Conservation (phyloP, 1,140 invertebrate species). For the Zaprionus camerounensis region DNA sequence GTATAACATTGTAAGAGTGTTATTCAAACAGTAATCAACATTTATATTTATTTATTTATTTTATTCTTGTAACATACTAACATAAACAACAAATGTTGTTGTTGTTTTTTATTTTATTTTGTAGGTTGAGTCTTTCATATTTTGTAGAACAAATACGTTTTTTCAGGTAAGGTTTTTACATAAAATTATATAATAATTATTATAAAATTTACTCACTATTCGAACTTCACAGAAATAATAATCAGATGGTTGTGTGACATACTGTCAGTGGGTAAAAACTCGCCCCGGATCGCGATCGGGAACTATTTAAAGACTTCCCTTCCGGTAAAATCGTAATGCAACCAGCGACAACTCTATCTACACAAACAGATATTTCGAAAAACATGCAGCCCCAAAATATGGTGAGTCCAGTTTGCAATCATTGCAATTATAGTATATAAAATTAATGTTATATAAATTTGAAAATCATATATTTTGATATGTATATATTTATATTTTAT, state of each 20-base stretch:
- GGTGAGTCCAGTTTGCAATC: slow-evolving; percentile 46
- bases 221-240: slow-evolving; percentile 18
- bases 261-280: slow-evolving; percentile 42
- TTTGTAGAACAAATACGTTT: slow-evolving; percentile 3
- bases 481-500: not conserved
- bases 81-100: not conserved
- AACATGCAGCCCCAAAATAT: slow-evolving; percentile 81
- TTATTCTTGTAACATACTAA: not conserved
- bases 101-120: not conserved
- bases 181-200: not conserved
- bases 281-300: slow-evolving; percentile 29
- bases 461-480: too few species aligned
- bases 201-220: not conserved
- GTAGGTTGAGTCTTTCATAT: slow-evolving; percentile 9
- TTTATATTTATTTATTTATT: not conserved
- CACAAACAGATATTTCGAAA: slow-evolving; percentile 66
- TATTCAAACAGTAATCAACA: too few species aligned
- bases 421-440: too few species aligned
- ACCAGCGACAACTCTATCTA: slow-evolving; percentile 58
- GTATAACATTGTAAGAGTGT: too few species aligned
- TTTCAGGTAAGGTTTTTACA: slow-evolving; percentile 27
- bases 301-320: slow-evolving; percentile 47
- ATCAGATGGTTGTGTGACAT: slow-evolving; percentile 71
- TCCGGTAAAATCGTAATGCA: slow-evolving; percentile 66
- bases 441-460: too few species aligned